Percentiles rank a stretch among this genome's conserved stretches.
Evolutionary conservation across 2,888 invertebrate species (phyloP).

Genomic region (Amblyjoppa proteus): DNA sequence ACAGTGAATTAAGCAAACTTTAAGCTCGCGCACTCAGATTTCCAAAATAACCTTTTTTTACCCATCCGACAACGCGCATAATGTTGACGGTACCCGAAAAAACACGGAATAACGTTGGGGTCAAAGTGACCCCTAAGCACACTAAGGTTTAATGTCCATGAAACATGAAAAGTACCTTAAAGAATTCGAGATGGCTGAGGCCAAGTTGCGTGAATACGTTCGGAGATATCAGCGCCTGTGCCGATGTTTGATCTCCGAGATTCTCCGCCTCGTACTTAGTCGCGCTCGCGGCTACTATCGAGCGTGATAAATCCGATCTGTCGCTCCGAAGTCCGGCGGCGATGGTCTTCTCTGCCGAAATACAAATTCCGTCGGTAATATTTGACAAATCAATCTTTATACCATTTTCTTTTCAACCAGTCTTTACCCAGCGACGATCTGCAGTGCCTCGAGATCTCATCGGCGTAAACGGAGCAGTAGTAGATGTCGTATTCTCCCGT

Average conservation of each 20-base stretch:
- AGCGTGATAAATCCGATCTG: constrained; percentile 49
- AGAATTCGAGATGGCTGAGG: constrained; percentile 84
- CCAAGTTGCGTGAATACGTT: constrained; percentile 84
- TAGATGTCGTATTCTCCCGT: constrained; percentile 26
- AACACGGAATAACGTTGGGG: no score
- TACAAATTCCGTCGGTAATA: background rate
- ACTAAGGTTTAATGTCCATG: no score
- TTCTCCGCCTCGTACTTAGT: constrained; percentile 47
- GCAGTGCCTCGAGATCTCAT: constrained; percentile 42
- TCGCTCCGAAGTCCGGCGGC: constrained; percentile 53
- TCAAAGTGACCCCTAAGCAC: background rate
- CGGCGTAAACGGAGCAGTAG: constrained; percentile 58
- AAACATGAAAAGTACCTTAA: constrained; percentile 75
- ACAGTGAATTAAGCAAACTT: no score
- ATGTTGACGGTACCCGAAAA: no score
- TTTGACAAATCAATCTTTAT: background rate
- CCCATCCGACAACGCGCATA: no score
- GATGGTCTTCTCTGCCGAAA: constrained; percentile 3
- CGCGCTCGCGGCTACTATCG: constrained; percentile 39
- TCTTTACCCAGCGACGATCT: constrained; percentile 26
- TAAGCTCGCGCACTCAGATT: no score
- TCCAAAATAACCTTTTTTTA: no score
- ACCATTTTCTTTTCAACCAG: background rate
- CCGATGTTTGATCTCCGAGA: constrained; percentile 71
- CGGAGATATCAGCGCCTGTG: constrained; percentile 83